phyloP scores from a whole-genome alignment of 1,140 invertebrate species.

The Calycopis cecrops region DNA sequence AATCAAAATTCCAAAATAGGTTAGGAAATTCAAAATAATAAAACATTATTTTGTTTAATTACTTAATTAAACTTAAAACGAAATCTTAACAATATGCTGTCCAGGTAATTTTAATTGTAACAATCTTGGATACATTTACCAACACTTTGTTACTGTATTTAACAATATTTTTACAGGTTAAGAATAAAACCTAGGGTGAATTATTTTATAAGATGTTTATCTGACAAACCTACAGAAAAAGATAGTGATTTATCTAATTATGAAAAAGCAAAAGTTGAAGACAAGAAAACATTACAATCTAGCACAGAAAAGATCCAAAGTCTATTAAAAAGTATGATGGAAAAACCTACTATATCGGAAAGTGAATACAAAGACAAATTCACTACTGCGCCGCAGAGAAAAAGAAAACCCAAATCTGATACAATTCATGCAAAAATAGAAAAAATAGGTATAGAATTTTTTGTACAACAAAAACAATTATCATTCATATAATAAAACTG shows the following conservation, averaged over 20 bases:
- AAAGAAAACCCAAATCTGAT: constrained; percentile 40
- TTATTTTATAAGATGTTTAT: constrained; percentile 45
- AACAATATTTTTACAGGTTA: constrained; percentile 37
- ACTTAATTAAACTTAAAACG: no score
- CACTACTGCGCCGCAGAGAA: constrained; percentile 49
- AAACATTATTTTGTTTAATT: no score
- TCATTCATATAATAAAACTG: no score
- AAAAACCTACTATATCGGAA: constrained; percentile 53
- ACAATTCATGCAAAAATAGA: constrained; percentile 50
- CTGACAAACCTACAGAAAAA: constrained; percentile 52
- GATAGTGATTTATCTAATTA: constrained; percentile 38
- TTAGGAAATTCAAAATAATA: no score
- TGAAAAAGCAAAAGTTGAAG: constrained; percentile 28
- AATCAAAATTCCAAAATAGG: no score
- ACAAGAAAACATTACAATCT: constrained; percentile 32
- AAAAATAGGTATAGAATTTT: constrained; percentile 44
- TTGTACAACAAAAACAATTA: no score
- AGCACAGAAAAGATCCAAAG: constrained; percentile 63
- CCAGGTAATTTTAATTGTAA: background rate
- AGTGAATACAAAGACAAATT: constrained; percentile 53
- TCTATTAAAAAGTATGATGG: constrained; percentile 64
- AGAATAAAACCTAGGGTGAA: constrained; percentile 47
- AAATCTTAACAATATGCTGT: background rate
- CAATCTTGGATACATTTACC: background rate
- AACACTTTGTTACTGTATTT: background rate